Conservation (phyloP, 2,888 invertebrate genomes). For the Chrysolina oricalcia region DNA sequence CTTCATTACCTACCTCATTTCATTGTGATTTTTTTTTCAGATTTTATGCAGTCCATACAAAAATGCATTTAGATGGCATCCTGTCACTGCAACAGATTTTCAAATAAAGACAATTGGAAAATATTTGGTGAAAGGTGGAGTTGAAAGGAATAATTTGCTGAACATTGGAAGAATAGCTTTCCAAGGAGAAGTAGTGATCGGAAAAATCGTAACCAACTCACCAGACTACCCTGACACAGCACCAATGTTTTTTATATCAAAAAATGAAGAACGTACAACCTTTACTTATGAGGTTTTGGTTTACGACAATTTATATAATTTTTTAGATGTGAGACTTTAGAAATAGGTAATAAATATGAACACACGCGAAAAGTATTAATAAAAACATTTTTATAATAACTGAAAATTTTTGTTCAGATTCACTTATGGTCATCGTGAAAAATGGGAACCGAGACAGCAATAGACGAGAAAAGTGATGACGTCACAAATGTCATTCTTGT, state of each 20-base stretch:
- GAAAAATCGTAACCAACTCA: conserved; percentile 43
- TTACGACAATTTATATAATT: too few species aligned
- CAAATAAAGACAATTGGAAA: conserved; percentile 48
- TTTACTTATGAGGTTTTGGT: conserved; percentile 6
- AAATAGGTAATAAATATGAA: too few species aligned
- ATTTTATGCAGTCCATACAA: conserved; percentile 49
- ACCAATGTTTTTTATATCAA: conserved; percentile 7
- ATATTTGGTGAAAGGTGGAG: conserved; percentile 51
- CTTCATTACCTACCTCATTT: too few species aligned
- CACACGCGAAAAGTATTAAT: too few species aligned
- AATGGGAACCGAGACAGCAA: too few species aligned
- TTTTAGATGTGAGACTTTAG: too few species aligned
- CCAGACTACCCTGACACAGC: conserved; percentile 5
- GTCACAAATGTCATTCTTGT: too few species aligned
- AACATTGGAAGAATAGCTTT: conserved; percentile 52
- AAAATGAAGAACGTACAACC: conserved; percentile 26
- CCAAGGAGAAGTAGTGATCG: conserved; percentile 51
- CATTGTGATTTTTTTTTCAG: conserved; percentile 39
- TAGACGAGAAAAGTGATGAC: too few species aligned
- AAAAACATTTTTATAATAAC: too few species aligned
- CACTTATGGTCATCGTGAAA: too few species aligned
- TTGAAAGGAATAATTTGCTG: conserved; percentile 43
- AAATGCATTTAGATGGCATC: conserved; percentile 46
- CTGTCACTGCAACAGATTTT: conserved; percentile 46
- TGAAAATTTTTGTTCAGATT: too few species aligned